These are phyloP conservation scores for Limnephilus marmoratus DNA, from an alignment of 2,888 invertebrate species.

Conservation along the genomic window DNA sequence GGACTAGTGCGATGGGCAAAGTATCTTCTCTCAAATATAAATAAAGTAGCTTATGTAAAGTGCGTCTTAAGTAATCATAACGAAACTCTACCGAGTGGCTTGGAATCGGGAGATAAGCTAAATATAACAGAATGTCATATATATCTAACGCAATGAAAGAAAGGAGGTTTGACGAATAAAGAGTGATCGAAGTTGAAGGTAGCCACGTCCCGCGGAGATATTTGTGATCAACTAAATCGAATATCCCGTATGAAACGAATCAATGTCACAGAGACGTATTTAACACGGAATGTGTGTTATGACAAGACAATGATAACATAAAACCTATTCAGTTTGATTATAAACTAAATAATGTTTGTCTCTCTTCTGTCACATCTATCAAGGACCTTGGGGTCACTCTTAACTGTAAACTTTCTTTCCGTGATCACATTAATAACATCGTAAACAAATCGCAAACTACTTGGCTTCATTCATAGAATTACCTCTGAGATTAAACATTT, in stretches of 20 bases:
- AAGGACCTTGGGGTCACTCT: too few relatives aligned
- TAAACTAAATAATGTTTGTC: too few relatives aligned
- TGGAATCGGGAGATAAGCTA: not conserved
- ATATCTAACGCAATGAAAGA: not conserved
- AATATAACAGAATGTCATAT: not conserved
- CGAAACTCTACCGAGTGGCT: not conserved
- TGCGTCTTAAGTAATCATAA: not conserved
- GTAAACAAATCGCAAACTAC: too few relatives aligned
- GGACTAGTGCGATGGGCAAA: not conserved
- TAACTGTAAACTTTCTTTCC: too few relatives aligned
- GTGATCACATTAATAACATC: too few relatives aligned
- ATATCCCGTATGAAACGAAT: not conserved
- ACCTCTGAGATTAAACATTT: too few relatives aligned
- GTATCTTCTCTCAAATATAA: not conserved
- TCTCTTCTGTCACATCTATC: too few relatives aligned
- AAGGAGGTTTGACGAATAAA: not conserved
- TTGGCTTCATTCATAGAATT: too few relatives aligned
- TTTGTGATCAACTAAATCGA: not conserved
- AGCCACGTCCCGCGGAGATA: not conserved
- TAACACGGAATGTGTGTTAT: too few relatives aligned
- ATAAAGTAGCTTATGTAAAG: not conserved
- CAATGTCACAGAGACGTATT: not conserved
- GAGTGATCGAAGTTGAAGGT: not conserved
- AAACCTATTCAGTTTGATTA: too few relatives aligned
- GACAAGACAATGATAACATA: too few relatives aligned